phyloP scores from a whole-genome alignment of 2,797 vertebrate genomes.

The Simalia tracyae region DNA sequence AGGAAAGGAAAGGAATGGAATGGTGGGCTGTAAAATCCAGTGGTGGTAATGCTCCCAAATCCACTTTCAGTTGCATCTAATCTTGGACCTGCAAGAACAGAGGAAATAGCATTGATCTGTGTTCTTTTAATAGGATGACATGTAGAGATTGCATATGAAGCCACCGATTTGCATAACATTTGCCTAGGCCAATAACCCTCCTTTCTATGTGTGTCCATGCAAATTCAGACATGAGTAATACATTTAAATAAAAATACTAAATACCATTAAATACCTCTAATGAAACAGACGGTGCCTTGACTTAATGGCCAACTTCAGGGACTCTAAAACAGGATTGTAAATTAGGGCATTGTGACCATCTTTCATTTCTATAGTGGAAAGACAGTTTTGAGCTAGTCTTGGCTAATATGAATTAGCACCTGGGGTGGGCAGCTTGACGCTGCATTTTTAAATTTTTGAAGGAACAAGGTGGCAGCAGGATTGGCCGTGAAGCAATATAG shows the following conservation, averaged over 20 bases:
- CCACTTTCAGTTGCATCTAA: neutral
- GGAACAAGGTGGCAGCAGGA: neutral
- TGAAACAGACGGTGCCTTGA: neutral
- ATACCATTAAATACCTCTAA: neutral
- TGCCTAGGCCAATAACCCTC: neutral
- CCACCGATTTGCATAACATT: neutral
- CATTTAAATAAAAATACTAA: neutral
- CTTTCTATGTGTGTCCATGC: neutral
- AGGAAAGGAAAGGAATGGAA: too few species aligned
- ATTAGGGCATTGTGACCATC: neutral
- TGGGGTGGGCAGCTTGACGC: neutral
- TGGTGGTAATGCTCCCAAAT: neutral
- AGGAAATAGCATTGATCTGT: neutral
- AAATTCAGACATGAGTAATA: neutral
- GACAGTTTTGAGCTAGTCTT: neutral
- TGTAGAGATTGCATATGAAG: neutral
- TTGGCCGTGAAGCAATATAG: neutral
- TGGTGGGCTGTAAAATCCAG: neutral
- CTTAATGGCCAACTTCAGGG: neutral
- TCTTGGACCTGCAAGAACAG: neutral
- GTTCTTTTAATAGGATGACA: neutral
- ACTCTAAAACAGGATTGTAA: neutral
- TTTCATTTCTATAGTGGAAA: neutral
- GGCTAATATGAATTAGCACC: neutral
- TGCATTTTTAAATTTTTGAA: neutral